Evolutionary conservation across 2,113 vertebrate genomes (phyloP).

Genomic region (Dryoscopus gambensis): DNA sequence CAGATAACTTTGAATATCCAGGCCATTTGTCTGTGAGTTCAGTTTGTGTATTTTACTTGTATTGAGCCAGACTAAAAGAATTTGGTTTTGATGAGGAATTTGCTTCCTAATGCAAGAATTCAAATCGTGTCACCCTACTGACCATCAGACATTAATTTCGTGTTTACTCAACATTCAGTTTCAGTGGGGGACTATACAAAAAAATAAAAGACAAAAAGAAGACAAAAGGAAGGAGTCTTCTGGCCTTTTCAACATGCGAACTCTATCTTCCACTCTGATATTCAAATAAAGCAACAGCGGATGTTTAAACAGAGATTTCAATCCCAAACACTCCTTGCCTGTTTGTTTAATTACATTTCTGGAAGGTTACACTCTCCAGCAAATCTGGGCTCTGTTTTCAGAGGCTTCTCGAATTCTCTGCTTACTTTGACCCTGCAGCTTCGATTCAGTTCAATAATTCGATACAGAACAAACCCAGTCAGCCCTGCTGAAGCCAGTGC

Average conservation of each 20-base stretch:
- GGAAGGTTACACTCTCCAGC: neutral
- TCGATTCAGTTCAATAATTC: neutral
- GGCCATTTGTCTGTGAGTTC: neutral
- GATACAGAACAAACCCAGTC: neutral
- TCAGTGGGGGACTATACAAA: neutral
- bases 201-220: neutral
- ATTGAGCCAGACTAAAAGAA: neutral
- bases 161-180: neutral
- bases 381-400: neutral
- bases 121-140: neutral
- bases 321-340: neutral
- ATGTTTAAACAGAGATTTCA: constrained; percentile 42
- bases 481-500: neutral
- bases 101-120: neutral
- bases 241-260: neutral
- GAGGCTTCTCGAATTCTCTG: neutral
- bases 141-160: neutral
- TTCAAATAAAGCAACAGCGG: neutral
- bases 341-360: constrained; percentile 48
- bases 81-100: neutral
- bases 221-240: neutral
- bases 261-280: neutral
- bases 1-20: neutral
- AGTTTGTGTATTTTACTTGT: neutral
- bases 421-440: neutral